Conservation (phyloP, 2,113 vertebrate species). For the Fregetta grallaria region DNA sequence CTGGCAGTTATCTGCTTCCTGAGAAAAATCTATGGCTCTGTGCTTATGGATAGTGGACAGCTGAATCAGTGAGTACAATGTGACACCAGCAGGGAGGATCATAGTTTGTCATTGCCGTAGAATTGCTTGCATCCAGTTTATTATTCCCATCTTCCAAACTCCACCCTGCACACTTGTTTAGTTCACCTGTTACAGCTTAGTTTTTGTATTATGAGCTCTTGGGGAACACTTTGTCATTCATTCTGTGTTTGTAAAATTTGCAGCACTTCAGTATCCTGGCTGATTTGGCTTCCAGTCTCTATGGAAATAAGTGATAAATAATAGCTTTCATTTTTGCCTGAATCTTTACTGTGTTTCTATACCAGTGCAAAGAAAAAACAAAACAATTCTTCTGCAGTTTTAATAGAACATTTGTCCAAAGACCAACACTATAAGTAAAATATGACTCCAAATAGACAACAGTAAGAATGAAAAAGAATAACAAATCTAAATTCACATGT, state of each 20-base stretch:
- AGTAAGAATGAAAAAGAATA: background rate
- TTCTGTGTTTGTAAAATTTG: background rate
- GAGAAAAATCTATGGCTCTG: background rate
- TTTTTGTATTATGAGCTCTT: background rate
- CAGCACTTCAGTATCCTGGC: background rate
- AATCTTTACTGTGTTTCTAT: background rate
- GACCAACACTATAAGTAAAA: background rate
- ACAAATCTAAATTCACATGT: background rate
- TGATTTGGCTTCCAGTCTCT: background rate
- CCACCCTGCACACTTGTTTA: background rate
- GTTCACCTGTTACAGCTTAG: background rate
- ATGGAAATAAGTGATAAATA: conserved; percentile 2
- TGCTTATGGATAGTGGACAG: background rate
- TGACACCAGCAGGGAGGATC: background rate
- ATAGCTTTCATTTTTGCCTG: background rate
- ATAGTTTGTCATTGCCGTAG: background rate
- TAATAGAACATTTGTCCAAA: background rate
- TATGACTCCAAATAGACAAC: background rate
- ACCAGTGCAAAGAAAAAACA: background rate
- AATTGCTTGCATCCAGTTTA: background rate
- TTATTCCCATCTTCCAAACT: background rate
- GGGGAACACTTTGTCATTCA: background rate
- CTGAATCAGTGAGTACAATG: background rate
- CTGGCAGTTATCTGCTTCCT: background rate
- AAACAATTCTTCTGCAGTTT: background rate